Evolutionary conservation across 2,888 invertebrate genomes (phyloP), one percentile per base, ranked within the genome.

Genomic region (Phytoseiulus persimilis): DNA sequence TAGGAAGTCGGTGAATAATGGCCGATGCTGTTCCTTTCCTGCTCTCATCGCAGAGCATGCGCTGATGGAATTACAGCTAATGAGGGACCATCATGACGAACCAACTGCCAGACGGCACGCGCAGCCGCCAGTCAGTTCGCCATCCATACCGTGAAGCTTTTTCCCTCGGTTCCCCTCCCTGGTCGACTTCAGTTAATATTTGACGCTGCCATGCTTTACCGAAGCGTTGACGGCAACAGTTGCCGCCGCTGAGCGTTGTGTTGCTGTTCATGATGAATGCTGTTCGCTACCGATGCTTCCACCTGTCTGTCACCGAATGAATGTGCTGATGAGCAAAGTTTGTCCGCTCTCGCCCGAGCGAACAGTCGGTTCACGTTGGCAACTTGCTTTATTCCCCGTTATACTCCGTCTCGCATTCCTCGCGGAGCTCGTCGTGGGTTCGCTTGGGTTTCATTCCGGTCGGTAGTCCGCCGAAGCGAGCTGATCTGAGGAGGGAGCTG

Each of bases 211-310:
- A 65, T 65, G 65, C 65, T 65, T 28, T 65, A 28, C 65, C 65
- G 28, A 65, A 39, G 28, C 65, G 14, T 28, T 2, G 65, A 2
- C 2, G 65, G 65, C 65, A 65, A 65, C 65, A 65, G 9, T 65
- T 23, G 28, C 65, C 65, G 65, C 65, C 65, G 65, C 18, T 65
- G 65, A 23, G 65, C 11, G 18, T 18, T 23, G 65, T 65, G 65
- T 65, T 65, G 65, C 65, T 65, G 65, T 65, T 65, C 65, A 65
- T 65, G 65, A 65, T 65, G 65, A 65, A 65, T 65, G 65, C 65
- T 39, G 39, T 9, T 39, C 9, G 3, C 39, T 2, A 65, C 65
- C 65, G 65, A 65, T 65, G 65, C 65, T 23, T 65, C 14, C 18
- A 65, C 65, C 65, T 65, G 65, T 6, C 65, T 65, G 65, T 28